A percentile compares a stretch with the other conserved stretches of the same genome.
Evolutionary conservation across 2,797 vertebrate genomes (phyloP).

Genomic region (Cyprinella venusta): DNA sequence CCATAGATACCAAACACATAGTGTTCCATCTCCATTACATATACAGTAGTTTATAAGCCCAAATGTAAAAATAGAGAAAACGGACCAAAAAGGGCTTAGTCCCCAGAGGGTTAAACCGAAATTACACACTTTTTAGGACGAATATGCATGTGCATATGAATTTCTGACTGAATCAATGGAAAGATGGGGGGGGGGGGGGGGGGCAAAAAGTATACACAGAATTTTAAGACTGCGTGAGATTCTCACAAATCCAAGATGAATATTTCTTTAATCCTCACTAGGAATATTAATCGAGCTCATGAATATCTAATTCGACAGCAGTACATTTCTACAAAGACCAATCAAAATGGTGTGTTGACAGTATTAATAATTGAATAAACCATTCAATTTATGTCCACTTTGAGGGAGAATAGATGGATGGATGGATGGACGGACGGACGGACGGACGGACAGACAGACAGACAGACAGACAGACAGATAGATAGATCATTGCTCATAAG

Average conservation of each 20-base stretch:
- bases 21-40: no score
- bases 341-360: neutral
- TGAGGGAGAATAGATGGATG: neutral
- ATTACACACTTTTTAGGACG: neutral
- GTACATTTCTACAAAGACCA: neutral
- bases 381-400: neutral
- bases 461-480: no score
- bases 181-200: no score
- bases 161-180: neutral
- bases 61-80: no score
- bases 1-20: no score
- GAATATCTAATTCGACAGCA: neutral
- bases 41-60: no score
- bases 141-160: neutral
- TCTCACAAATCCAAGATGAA: neutral
- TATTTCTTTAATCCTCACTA: neutral
- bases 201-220: neutral
- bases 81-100: no score
- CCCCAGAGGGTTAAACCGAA: neutral
- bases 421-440: rapidly evolving
- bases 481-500: neutral
- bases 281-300: neutral
- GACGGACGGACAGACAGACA: no score
- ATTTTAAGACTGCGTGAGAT: neutral
- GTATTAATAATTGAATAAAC: neutral